A percentile compares a stretch with the other conserved stretches of the same genome.
Evolutionary conservation across 2,113 vertebrate genomes (phyloP).

Genomic region (Malurus melanocephalus): DNA sequence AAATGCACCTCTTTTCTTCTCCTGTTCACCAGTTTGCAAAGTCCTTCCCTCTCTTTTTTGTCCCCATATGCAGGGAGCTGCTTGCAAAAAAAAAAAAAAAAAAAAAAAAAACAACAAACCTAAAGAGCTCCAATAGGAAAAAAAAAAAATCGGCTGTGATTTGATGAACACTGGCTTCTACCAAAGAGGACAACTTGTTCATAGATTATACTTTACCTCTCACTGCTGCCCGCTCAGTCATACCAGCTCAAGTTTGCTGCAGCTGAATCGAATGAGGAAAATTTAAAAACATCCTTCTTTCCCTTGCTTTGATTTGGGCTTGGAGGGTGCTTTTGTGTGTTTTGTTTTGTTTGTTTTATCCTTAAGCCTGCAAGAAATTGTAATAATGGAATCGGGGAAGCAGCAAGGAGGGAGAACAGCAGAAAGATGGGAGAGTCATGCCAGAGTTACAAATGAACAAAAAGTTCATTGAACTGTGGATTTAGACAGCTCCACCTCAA

Average conservation of each 20-base stretch:
- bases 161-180: not conserved
- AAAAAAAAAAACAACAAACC: not conserved
- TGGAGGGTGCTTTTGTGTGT: not conserved
- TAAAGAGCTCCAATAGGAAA: not conserved
- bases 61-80: not conserved
- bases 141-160: not conserved
- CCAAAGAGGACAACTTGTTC: slow-evolving; percentile 15
- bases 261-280: not conserved
- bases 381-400: not conserved
- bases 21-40: not conserved
- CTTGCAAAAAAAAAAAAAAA: not conserved
- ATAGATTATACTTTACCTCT: not conserved
- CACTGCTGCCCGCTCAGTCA: not conserved
- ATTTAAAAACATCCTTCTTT: not conserved
- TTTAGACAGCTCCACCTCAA: not conserved
- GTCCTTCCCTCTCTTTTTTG: not conserved
- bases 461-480: not conserved
- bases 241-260: not conserved
- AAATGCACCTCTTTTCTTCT: not conserved
- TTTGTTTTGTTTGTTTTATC: not conserved
- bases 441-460: not conserved
- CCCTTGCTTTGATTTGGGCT: not conserved
- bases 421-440: not conserved
- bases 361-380: not conserved
- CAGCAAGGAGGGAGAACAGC: not conserved